These are phyloP conservation scores for Pluvianellus socialis DNA, from an alignment of 2,113 vertebrate genomes.

Conservation along the genomic window DNA sequence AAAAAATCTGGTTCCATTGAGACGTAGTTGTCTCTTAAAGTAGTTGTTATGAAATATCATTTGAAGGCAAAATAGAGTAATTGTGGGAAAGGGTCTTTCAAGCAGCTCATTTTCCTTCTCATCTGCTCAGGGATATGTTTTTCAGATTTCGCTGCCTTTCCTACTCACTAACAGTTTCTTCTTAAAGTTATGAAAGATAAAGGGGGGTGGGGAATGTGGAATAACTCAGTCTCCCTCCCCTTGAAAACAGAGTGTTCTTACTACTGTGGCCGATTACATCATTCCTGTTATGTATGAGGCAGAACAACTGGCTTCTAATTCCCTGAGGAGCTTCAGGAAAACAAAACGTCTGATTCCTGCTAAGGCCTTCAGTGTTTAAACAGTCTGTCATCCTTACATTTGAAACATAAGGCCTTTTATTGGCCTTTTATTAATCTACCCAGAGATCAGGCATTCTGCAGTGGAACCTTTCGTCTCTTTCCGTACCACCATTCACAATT, in stretches of 20 bases:
- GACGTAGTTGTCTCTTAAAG: constrained; percentile 27
- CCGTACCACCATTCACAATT: not conserved
- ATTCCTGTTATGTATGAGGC: not conserved
- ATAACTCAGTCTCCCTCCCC: not conserved
- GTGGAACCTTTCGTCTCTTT: not conserved
- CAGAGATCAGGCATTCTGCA: not conserved
- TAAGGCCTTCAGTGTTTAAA: not conserved
- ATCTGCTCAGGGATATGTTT: not conserved
- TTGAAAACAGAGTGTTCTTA: constrained; percentile 8
- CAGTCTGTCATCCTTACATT: not conserved
- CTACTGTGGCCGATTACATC: not conserved
- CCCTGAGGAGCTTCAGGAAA: constrained; percentile 13
- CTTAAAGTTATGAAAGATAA: constrained; percentile 6
- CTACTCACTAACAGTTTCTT: not conserved
- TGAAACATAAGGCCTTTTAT: not conserved
- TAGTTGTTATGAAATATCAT: constrained; percentile 42
- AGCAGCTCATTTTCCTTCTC: constrained; percentile 12
- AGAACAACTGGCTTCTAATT: constrained; percentile 37
- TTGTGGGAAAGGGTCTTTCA: constrained; percentile 33
- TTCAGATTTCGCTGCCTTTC: constrained; percentile 3
- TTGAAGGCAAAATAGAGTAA: constrained; percentile 32
- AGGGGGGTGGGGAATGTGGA: not conserved
- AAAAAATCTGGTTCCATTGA: constrained; percentile 41
- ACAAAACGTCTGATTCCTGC: constrained; percentile 10
- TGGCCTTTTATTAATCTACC: not conserved